Percentiles rank a stretch among this genome's conserved stretches.
Evolutionary conservation across 2,113 vertebrate species (phyloP).

Genomic region (Hemichromis elongatus): DNA sequence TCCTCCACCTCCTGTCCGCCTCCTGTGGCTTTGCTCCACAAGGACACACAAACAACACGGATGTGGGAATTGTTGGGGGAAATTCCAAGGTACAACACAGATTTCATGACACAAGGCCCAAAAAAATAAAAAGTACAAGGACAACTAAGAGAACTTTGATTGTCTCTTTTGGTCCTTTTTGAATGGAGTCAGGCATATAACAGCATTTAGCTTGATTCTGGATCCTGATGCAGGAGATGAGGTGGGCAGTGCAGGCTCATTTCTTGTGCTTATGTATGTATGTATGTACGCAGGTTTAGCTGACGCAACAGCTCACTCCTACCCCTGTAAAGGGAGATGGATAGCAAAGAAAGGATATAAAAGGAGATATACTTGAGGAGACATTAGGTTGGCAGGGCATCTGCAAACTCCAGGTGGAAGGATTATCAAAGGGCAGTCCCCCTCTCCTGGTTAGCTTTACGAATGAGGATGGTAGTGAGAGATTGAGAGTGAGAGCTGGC

Average conservation of each 20-base stretch:
- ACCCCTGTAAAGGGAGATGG: not conserved
- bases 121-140: rapidly evolving
- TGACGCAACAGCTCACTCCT: not conserved
- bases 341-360: not conserved
- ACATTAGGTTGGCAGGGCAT: not conserved
- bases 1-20: not conserved
- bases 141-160: not conserved
- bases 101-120: not conserved
- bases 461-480: not conserved
- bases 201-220: not conserved
- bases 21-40: not conserved
- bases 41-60: not conserved
- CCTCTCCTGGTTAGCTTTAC: not conserved
- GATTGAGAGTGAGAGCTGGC: not conserved
- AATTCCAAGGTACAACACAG: not conserved
- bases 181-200: not conserved
- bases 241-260: not conserved
- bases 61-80: not conserved
- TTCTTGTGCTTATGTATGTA: not conserved
- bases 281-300: not conserved
- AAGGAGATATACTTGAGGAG: not conserved
- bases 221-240: not conserved
- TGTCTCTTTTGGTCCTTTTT: not conserved
- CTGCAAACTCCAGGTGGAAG: not conserved
- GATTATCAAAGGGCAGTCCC: not conserved